These are phyloP conservation scores for Aricia artaxerxes DNA, from an alignment of 2,888 invertebrate genomes.

Conservation along the genomic window DNA sequence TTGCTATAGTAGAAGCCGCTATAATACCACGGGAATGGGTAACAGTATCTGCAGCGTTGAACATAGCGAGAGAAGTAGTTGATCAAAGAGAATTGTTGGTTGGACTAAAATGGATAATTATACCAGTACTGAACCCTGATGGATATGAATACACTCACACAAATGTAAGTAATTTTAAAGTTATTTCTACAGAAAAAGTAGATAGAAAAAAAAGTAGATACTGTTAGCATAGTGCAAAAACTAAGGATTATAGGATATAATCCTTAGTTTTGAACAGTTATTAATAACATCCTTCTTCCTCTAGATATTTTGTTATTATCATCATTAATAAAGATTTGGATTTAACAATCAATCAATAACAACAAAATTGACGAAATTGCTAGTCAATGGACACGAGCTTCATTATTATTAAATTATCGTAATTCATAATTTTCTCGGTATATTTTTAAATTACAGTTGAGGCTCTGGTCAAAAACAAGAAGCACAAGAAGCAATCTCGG, in stretches of 20 bases:
- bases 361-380: neutral
- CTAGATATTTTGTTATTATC: neutral
- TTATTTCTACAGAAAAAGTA: neutral
- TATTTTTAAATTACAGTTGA: slow-evolving; percentile 64
- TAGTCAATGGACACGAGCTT: neutral
- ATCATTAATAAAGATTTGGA: neutral
- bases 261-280: neutral
- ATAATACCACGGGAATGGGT: slow-evolving; percentile 87
- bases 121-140: slow-evolving; percentile 87
- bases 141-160: slow-evolving; percentile 85
- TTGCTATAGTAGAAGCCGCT: slow-evolving; percentile 81
- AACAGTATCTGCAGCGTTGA: slow-evolving; percentile 83
- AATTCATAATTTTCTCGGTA: neutral
- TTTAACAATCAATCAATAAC: neutral
- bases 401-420: neutral
- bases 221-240: too few species aligned
- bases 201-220: too few species aligned
- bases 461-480: slow-evolving; percentile 85
- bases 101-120: slow-evolving; percentile 83
- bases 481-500: slow-evolving; percentile 62
- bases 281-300: neutral
- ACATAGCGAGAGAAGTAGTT: slow-evolving; percentile 81
- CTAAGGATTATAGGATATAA: too few species aligned
- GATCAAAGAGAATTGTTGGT: slow-evolving; percentile 69
- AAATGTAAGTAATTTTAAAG: slow-evolving; percentile 59